phyloP scores from a whole-genome alignment of 2,888 invertebrate species.

The Pilophorus perplexus region DNA sequence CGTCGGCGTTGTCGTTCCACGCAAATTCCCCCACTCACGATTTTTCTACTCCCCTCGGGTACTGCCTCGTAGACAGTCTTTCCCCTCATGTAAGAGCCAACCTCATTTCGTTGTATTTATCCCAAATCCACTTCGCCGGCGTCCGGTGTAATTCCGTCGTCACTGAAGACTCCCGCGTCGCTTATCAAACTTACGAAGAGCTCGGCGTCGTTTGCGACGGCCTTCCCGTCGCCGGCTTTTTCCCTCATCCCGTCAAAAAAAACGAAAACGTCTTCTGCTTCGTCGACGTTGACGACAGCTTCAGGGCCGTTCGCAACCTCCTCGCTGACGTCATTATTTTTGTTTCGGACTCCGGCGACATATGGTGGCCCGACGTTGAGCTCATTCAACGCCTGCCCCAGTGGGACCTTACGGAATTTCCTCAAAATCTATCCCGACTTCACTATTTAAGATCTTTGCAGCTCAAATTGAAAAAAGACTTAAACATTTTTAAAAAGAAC shows the following conservation, averaged over 20 bases:
- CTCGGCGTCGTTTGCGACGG: not conserved
- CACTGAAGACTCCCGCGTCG: not conserved
- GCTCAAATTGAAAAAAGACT: not conserved
- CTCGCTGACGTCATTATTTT: not conserved
- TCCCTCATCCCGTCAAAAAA: conserved; percentile 9
- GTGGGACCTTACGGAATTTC: not conserved
- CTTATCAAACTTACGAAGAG: conserved; percentile 9
- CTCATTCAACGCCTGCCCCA: not conserved
- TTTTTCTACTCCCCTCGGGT: conserved; percentile 34
- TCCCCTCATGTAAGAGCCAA: conserved; percentile 22
- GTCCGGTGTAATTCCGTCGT: conserved; percentile 2
- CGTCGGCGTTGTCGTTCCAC: conserved; percentile 29
- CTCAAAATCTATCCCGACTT: no score
- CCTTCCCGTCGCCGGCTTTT: not conserved
- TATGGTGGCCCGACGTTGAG: not conserved
- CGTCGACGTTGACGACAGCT: conserved; percentile 4
- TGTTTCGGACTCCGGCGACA: not conserved
- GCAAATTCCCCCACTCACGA: conserved; percentile 28
- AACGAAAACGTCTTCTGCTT: conserved; percentile 11
- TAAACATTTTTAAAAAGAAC: not conserved
- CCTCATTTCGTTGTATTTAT: conserved; percentile 15
- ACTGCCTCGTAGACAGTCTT: conserved; percentile 25
- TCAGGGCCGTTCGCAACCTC: not conserved
- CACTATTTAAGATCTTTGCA: no score
- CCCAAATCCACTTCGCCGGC: not conserved